Percentiles rank a stretch among this genome's conserved stretches.
phyloP scores from a whole-genome alignment of 2,113 vertebrate genomes.

The Eulemur rufifrons region DNA sequence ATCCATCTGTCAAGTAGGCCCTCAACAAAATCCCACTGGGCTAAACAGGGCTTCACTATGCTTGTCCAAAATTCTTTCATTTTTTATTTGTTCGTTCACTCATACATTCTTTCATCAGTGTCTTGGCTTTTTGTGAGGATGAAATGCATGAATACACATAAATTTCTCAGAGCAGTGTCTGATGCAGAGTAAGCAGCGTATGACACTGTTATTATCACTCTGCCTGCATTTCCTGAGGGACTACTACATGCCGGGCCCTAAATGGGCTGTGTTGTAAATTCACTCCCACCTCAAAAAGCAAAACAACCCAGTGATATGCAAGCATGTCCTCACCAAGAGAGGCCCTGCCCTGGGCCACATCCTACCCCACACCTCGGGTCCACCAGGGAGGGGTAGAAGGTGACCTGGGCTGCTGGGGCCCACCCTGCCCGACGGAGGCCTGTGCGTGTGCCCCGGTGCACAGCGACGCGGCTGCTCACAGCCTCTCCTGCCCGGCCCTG shows the following conservation, averaged over 20 bases:
- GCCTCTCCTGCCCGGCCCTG: not conserved
- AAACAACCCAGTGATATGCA: not conserved
- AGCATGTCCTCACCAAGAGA: not conserved
- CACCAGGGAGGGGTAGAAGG: not conserved
- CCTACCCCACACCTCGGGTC: not conserved
- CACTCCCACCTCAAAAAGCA: not conserved
- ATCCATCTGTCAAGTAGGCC: not conserved
- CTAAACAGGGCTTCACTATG: not conserved
- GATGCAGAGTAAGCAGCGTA: not conserved
- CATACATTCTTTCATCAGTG: not conserved
- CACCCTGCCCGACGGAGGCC: not conserved
- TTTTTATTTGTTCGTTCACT: not conserved
- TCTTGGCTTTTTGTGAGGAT: not conserved
- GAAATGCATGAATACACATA: not conserved
- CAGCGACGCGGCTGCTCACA: too few species aligned
- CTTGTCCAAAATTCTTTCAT: not conserved
- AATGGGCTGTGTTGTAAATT: not conserved
- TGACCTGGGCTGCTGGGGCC: not conserved
- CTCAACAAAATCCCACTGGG: not conserved
- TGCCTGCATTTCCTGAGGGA: not conserved
- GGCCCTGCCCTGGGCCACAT: not conserved
- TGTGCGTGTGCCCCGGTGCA: accelerated
- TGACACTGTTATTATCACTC: not conserved
- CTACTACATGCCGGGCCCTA: not conserved
- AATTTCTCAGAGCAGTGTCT: not conserved